Base-by-base conservation (phyloP, 2,113 vertebrate species). In the Marmota flaviventris region DNA sequence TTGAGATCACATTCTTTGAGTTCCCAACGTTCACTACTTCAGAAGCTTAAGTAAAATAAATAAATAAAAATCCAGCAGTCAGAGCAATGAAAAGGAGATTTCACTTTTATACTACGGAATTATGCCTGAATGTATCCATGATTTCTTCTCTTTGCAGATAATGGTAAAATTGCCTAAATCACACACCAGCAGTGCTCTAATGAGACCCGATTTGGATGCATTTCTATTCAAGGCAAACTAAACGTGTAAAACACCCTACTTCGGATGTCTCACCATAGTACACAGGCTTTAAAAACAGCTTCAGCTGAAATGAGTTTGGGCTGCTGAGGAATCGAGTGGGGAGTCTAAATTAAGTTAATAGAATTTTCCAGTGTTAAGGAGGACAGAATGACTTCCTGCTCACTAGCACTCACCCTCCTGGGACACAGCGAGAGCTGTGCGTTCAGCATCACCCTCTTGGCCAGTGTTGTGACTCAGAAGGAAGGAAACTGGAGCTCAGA, bases 131-230 rank as follows among this genome's bases (percentile, higher is more conserved):
- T 93, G 51, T 76, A 65, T 6, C 82, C 94, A 79, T 85, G 88
- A 94, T 97, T 97, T 96, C 97, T 96, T 94, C 92, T 95, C 91
- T 85, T 95, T 92, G 73, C 75, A 94, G 92, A 97, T 92, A 96
- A 97, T 85, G 88, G 92, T 77, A 95, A 96, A 96, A 96, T 94
- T 97, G 88, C 94, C 94, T 89, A 97, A 94, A 96, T 96, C 90
- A 89, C 37, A 97, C 22, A 76, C 82, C 61, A 95, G 97, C 0
- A 1, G 61, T 67, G 56, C 81, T 95, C 87, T 87, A 93, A 97
- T 92, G 92, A 97, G 94, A 96, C 90, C 85, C 8, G 63, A 96
- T 96, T 93, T 93, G 82, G 85, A 93, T 94, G 94, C 91, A 88
- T 95, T 97, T 97, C 96, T 91, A 95, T 92, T 96, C 88, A 86